These are phyloP conservation scores for Calidris pygmaea DNA, from an alignment of 2,113 vertebrate genomes.

Conservation along the genomic window DNA sequence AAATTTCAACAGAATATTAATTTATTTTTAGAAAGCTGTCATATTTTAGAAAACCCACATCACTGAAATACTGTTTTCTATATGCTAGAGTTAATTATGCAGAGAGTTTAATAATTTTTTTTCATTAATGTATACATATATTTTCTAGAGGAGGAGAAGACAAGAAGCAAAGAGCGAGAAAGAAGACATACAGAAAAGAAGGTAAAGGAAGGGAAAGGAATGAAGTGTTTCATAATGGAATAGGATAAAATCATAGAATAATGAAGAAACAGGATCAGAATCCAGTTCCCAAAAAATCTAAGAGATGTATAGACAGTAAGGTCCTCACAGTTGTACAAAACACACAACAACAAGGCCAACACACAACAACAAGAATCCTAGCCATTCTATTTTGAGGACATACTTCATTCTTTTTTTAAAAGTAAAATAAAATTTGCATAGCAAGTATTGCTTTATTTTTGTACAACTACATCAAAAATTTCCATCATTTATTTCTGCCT, in stretches of 20 bases:
- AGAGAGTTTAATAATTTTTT: neutral
- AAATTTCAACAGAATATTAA: neutral
- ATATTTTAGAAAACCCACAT: neutral
- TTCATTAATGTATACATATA: neutral
- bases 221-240: neutral
- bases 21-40: neutral
- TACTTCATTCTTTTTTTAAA: neutral
- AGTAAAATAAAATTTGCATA: neutral
- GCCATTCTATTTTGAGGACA: neutral
- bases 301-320: neutral
- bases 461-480: neutral
- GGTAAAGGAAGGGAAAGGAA: constrained; percentile 40
- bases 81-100: neutral
- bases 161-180: constrained; percentile 60
- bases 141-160: constrained; percentile 62
- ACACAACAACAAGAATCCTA: neutral
- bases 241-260: neutral
- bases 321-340: neutral
- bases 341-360: neutral
- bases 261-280: neutral
- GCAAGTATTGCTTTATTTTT: neutral
- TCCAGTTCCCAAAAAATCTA: neutral
- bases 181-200: constrained; percentile 69
- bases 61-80: neutral
- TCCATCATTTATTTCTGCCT: neutral